Evolutionary conservation across 2,888 invertebrate species (phyloP).

Genomic region (Pocota personata): DNA sequence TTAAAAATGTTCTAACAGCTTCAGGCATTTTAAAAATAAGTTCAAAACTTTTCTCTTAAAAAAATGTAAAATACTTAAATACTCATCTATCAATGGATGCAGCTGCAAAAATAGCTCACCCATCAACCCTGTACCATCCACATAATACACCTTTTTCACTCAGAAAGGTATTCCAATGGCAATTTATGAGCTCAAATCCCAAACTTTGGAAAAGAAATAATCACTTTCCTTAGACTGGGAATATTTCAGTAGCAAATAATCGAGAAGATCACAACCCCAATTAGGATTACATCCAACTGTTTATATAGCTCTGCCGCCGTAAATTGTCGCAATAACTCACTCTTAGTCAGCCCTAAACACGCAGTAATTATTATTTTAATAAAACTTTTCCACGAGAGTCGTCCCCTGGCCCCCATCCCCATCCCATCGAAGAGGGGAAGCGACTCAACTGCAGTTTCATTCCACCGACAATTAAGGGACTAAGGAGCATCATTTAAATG

Average conservation of each 20-base stretch:
- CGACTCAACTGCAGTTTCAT: conserved; percentile 45
- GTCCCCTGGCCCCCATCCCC: neutral
- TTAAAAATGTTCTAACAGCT: too few relatives aligned
- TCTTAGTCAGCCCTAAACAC: conserved; percentile 54
- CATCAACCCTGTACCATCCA: neutral
- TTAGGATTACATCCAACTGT: conserved; percentile 52
- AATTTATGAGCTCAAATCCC: conserved; percentile 46
- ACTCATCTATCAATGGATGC: neutral
- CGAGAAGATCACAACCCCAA: conserved; percentile 70
- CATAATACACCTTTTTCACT: neutral
- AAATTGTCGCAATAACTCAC: conserved; percentile 68
- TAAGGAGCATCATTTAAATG: conserved; percentile 66
- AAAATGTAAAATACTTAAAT: neutral
- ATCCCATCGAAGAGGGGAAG: neutral
- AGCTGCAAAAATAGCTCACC: neutral
- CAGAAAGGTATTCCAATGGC: neutral
- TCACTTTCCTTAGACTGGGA: conserved; percentile 46
- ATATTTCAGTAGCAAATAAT: conserved; percentile 60
- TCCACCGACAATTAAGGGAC: conserved; percentile 58
- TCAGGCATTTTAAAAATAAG: too few relatives aligned
- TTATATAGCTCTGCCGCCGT: conserved; percentile 2
- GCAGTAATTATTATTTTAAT: conserved; percentile 72
- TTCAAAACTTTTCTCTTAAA: neutral
- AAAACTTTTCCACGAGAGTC: conserved; percentile 51
- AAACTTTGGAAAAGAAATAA: conserved; percentile 54